Evolutionary conservation across 2,797 vertebrate genomes (phyloP), one percentile per base, ranked within the genome.

Genomic region (Sus cebifrons): DNA sequence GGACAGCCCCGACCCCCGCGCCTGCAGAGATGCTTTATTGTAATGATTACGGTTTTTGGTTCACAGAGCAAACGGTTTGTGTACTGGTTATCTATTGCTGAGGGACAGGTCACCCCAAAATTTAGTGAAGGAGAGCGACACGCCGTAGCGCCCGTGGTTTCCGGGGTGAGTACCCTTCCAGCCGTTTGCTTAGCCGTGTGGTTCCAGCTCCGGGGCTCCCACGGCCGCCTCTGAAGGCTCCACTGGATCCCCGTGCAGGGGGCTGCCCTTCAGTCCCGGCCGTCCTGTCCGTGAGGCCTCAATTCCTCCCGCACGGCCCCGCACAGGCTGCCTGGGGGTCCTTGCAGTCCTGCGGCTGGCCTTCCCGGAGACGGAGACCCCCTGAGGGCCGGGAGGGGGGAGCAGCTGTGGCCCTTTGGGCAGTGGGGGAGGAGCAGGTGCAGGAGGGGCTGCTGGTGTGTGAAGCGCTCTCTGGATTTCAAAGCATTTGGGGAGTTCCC

Each of bases 281-380:
- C n/a, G 12, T 49, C 44, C 44, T 49, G 32, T 77, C 68, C 49
- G 23, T 5, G 15, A 17, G 7, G 17, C 27, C 36, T 13, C 1
- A 0, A 44, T 23, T 29, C 13, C 21, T 77, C 21, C 8, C 32
- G 49, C 0, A 1, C 3, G 56, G 74, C 10, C 21, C 29, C 15
- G 27, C 18, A 0, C 6, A 1, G 79, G 70, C 71, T 49, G 20
- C 27, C 20, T 1, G 0, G 10, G 67, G 11, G 14, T n/a, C 65
- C 54, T 25, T 27, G 17, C 0, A 6, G 15, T 20, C 4, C n/a
- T 12, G 23, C 0, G 1, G 64, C 36, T 32, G 36, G 62, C 36
- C 11, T 6, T 14, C 3, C 1, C 1, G 1, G 29, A 2, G 29
- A 23, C 4, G 2, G 60, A 0, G n/a, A 73, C 36, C 15, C 0